These are phyloP conservation scores for Rhincodon typus DNA, from an alignment of 2,797 vertebrate species.

Conservation along the genomic window DNA sequence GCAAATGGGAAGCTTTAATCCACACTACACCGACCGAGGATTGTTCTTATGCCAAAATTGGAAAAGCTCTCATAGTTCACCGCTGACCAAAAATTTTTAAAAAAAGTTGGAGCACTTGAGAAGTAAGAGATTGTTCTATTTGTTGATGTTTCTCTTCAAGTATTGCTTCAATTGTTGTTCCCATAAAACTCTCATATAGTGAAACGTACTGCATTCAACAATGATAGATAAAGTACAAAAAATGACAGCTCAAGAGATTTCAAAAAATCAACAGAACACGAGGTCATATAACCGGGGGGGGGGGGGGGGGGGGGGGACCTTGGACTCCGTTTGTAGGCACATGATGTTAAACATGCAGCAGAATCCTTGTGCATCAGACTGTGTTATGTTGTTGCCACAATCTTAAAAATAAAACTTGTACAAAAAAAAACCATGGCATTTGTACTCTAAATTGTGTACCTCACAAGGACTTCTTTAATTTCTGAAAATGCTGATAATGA, in stretches of 20 bases:
- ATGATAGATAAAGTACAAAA: not conserved
- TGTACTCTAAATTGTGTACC: not conserved
- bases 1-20: not conserved
- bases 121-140: not conserved
- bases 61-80: not conserved
- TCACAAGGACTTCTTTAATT: not conserved
- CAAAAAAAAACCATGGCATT: not conserved
- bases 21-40: not conserved
- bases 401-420: not conserved
- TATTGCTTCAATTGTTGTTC: not conserved
- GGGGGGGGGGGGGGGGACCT: not conserved
- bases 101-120: not conserved
- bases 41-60: not conserved
- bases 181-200: too few relatives aligned
- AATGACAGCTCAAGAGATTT: not conserved
- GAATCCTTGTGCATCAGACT: not conserved
- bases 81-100: not conserved
- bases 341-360: not conserved
- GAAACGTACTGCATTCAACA: not conserved
- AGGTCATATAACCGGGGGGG: not conserved
- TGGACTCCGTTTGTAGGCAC: not conserved
- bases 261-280: not conserved
- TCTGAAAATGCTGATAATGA: not conserved
- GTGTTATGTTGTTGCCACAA: not conserved
- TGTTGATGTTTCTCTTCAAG: not conserved